Evolutionary conservation across 2,113 vertebrate genomes (phyloP), one percentile per base, ranked within the genome.

Genomic region (Oophaga pumilio): DNA sequence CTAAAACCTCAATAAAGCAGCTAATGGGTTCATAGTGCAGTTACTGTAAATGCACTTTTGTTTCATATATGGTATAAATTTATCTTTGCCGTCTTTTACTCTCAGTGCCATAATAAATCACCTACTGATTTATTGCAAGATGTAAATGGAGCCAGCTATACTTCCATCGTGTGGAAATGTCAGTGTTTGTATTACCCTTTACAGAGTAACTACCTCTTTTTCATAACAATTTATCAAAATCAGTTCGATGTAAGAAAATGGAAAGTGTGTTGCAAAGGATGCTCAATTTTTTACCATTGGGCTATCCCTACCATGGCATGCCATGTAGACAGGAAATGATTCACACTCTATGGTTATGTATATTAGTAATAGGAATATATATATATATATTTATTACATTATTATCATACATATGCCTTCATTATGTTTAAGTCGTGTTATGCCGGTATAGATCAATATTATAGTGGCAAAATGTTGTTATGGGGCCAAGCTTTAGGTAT

Each of bases 131-230:
- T 74, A 49, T 74, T 50, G 12, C 71, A 50, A 50, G 71, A 74
- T 50, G 43, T 74, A 50, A 73, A 74, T 74, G 71, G 43, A 74
- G 12, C 8, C 33, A 74, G 71, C 71, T 11, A 43, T 33, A 50
- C 43, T 74, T 50, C 50, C 43, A 74, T 74, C 43, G 12, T 50
- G 18, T 74, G 71, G 71, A 74, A 74, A 74, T 74, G 71, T 74
- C 71, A 74, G 71, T 74, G 71, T 74, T 74, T 74, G 43, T 74
- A 74, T 74, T 74, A 74, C 71, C 71, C 71, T 74, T 74, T 74
- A 74, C 71, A 74, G 5, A 74, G 71, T 50, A 74, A 50, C 71
- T 74, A 20, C 71, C 9, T 22, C 71, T 50, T 74, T 74, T 50
- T 50, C 43, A 74, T 20, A 74, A 74, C 71, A 33, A 74, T 74